phyloP scores from a whole-genome alignment of 1,140 invertebrate species.

The Caenorhabditis remanei region DNA sequence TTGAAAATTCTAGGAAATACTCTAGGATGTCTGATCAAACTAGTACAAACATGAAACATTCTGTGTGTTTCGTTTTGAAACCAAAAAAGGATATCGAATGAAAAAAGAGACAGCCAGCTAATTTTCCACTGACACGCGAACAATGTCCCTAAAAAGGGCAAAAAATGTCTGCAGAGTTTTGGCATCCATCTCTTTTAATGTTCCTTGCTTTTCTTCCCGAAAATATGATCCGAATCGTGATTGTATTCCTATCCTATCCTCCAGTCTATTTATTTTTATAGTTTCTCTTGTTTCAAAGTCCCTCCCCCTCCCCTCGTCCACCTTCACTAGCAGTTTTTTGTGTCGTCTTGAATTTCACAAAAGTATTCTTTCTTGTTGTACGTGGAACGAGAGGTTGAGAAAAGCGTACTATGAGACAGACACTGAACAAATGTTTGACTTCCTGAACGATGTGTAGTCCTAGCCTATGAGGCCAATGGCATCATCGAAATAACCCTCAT shows the following conservation, averaged over 20 bases:
- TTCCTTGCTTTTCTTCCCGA: neutral
- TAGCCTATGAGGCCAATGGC: neutral
- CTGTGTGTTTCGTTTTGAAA: conserved; percentile 13
- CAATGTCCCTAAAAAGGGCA: conserved; percentile 40
- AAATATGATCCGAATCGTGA: no score
- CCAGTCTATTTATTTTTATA: neutral
- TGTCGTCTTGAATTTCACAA: conserved; percentile 45
- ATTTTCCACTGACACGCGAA: conserved; percentile 52
- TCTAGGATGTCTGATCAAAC: neutral
- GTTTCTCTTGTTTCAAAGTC: neutral
- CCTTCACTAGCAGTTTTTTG: conserved; percentile 35
- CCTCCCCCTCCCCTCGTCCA: neutral
- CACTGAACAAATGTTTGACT: conserved; percentile 55
- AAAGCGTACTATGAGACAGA: conserved; percentile 48
- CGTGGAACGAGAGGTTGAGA: conserved; percentile 24
- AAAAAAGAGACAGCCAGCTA: conserved; percentile 52
- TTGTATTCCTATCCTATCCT: neutral
- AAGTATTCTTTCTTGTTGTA: conserved; percentile 32
- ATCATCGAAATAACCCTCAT: neutral
- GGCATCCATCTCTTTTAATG: neutral
- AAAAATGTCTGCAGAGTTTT: conserved; percentile 47
- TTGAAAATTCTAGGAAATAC: no score
- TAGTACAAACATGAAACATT: conserved; percentile 51
- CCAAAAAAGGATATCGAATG: conserved; percentile 53
- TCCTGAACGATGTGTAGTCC: conserved; percentile 55